These are phyloP conservation scores for Dasysyrphus tricinctus DNA, from an alignment of 2,888 invertebrate genomes.

Conservation along the genomic window DNA sequence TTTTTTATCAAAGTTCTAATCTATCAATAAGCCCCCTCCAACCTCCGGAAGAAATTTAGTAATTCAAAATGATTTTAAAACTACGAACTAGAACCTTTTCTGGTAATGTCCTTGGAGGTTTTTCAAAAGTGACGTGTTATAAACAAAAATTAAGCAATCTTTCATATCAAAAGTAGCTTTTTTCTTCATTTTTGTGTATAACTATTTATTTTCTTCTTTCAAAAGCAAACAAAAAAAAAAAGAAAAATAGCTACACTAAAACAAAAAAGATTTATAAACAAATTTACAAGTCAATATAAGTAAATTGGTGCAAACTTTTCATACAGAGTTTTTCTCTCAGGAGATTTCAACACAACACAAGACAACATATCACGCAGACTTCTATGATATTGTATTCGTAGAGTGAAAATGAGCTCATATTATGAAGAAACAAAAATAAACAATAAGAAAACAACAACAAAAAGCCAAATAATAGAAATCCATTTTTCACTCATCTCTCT, in stretches of 20 bases:
- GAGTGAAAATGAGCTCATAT: too few species aligned
- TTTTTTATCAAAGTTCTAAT: too few species aligned
- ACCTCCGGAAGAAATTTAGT: neutral
- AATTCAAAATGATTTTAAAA: neutral
- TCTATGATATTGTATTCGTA: neutral
- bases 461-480: neutral
- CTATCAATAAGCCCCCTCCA: neutral
- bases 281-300: constrained; percentile 1
- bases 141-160: neutral
- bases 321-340: neutral
- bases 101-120: neutral
- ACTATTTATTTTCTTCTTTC: neutral
- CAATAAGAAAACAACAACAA: neutral
- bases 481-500: neutral
- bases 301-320: neutral
- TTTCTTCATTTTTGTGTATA: neutral
- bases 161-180: neutral
- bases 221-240: neutral
- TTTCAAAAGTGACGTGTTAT: neutral
- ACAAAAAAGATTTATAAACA: neutral
- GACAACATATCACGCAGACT: neutral
- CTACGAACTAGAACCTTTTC: neutral
- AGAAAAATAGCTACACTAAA: neutral
- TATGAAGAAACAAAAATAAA: too few species aligned
- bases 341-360: neutral